phyloP scores from a whole-genome alignment of 1,140 invertebrate species.

The Atta texana region DNA sequence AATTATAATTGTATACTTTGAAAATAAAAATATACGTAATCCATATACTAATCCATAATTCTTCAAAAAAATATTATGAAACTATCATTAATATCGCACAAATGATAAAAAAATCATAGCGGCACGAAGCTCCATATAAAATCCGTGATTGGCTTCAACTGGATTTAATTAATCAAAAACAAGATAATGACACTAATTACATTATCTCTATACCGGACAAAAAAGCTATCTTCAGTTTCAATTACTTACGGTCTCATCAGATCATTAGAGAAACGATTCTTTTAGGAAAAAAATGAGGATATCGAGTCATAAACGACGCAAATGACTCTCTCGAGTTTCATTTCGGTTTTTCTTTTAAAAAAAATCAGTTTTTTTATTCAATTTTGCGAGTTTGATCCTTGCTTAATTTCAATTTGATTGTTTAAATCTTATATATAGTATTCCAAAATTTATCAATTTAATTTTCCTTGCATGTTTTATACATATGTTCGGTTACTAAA shows the following conservation, averaged over 20 bases:
- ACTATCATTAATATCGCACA: neutral
- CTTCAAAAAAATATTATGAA: neutral
- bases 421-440: neutral
- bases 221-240: slow-evolving; percentile 63
- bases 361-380: neutral
- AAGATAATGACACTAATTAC: slow-evolving; percentile 36
- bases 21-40: neutral
- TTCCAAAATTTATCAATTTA: neutral
- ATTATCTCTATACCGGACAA: slow-evolving; percentile 36
- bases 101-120: slow-evolving; percentile 56
- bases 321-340: neutral
- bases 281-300: slow-evolving; percentile 25
- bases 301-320: slow-evolving; percentile 26
- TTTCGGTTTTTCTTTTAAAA: neutral
- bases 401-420: neutral
- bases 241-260: slow-evolving; percentile 51
- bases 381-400: neutral
- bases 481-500: neutral
- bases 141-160: slow-evolving; percentile 45
- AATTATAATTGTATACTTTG: neutral
- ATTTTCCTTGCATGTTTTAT: slow-evolving; percentile 8
- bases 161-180: slow-evolving; percentile 54
- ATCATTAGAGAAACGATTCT: slow-evolving; percentile 51
- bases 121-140: slow-evolving; percentile 29
- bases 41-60: neutral